A percentile compares a stretch with the other conserved stretches of the same genome.
Conservation (phyloP, 2,797 vertebrate genomes). For the Gila robusta region DNA sequence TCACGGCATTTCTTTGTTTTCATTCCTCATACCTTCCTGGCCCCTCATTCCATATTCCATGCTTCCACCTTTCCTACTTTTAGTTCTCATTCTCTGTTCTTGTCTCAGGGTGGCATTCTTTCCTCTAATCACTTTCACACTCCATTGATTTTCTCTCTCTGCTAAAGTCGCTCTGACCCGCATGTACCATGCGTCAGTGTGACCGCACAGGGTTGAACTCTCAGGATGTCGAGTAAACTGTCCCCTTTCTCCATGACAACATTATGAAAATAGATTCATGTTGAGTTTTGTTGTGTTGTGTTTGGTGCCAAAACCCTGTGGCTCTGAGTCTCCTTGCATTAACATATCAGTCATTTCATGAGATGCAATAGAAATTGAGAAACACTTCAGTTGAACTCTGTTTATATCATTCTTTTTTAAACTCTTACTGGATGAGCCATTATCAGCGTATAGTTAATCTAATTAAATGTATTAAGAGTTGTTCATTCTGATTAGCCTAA, state of each 20-base stretch:
- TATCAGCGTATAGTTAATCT: not conserved
- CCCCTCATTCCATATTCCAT: conserved; percentile 22
- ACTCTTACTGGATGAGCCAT: not conserved
- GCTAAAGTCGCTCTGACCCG: not conserved
- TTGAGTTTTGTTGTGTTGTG: conserved; percentile 8
- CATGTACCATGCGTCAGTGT: not conserved
- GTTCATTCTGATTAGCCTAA: not conserved
- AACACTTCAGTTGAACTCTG: not conserved
- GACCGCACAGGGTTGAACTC: conserved; percentile 7
- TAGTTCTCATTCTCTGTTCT: conserved; percentile 34
- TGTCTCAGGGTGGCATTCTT: conserved; percentile 27
- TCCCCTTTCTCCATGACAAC: not conserved
- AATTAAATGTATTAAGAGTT: not conserved
- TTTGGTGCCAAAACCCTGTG: not conserved
- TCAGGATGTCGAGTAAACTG: not conserved
- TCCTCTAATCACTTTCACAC: conserved; percentile 51
- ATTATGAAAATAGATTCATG: conserved; percentile 1
- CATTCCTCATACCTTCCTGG: not conserved
- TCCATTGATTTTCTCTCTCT: conserved; percentile 39
- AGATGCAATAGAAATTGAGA: not conserved
- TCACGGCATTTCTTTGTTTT: conserved; percentile 1
- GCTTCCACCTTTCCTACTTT: conserved; percentile 18
- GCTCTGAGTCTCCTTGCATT: not conserved
- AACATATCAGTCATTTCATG: not conserved
- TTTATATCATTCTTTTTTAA: not conserved